Evolutionary conservation across 2,797 vertebrate species (phyloP), one percentile per base, ranked within the genome.

Genomic region (Sebastes itinus): DNA sequence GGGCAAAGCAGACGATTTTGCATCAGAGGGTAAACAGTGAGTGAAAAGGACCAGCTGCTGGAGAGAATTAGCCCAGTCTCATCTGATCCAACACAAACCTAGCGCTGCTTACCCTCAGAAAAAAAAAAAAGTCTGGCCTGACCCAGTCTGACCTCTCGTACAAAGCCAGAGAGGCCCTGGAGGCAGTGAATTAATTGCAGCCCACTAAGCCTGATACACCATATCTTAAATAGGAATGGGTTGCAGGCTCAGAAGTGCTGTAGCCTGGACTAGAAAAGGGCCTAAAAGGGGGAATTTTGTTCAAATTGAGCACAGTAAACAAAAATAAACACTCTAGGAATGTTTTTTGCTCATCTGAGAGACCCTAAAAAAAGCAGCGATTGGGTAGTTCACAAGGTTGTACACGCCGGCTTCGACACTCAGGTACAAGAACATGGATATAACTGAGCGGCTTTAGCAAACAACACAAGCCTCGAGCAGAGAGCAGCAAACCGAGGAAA

Each of bases 11-110:
- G 92, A 92, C 89, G 86, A 93, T 94, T 95, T 94, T 94, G 91
- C 89, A 89, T 94, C 89, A 69, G 81, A 93, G 94, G 91, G 94
- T 95, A 95, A 95, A 95, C 94, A 94, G 85, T 78, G 87, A 95
- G 92, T 93, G 94, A 96, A 95, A 93, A 95, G 94, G 94, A 93
- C 92, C 95, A 96, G 95, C 95, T 95, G 95, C 95, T 95, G 91
- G 88, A 90, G 91, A 93, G 92, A 95, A 95, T 95, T 95, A 95
- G 93, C 93, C 91, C 89, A 84, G 88, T 88, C 90, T 86, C 93
- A 93, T 92, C 84, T 90, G 92, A 94, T 94, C 94, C 93, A 94
- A 95, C 90, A 94, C 94, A 95, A 95, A 95, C 93, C 89, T 88
- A 89, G 87, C 75, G 91, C 93, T 94, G 92, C 94, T 94, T 94